These are phyloP conservation scores for Cactoblastis cactorum DNA, from an alignment of 2,888 invertebrate genomes.

Conservation along the genomic window DNA sequence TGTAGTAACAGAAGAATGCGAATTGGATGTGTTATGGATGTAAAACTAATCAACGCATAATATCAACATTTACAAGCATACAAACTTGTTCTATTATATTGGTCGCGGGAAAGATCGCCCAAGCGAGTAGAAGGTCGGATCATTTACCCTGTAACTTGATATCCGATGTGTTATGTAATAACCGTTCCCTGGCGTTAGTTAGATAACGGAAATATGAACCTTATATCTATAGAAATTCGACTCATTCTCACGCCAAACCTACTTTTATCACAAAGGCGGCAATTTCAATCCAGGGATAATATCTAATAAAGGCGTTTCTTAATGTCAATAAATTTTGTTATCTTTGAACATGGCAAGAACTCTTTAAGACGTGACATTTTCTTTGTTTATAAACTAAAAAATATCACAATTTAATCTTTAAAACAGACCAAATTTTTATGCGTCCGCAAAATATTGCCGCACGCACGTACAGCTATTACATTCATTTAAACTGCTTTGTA, in stretches of 20 bases:
- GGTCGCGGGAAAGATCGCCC: constrained; percentile 51
- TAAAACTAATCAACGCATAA: constrained; percentile 13
- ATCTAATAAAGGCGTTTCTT: constrained; percentile 52
- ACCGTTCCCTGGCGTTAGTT: constrained; percentile 45
- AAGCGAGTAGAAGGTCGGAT: constrained; percentile 66
- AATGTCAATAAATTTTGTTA: constrained; percentile 37
- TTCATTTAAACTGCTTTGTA: not conserved
- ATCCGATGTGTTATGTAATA: constrained; percentile 63
- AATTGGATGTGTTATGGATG: not conserved
- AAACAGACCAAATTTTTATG: not conserved
- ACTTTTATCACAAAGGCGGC: constrained; percentile 23
- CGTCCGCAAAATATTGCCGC: not conserved
- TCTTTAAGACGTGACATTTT: not conserved
- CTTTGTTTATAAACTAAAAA: not conserved
- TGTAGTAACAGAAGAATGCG: too few relatives aligned
- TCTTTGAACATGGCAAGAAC: constrained; percentile 6
- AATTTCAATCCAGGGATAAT: constrained; percentile 40
- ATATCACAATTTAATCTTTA: not conserved
- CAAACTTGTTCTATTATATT: constrained; percentile 23
- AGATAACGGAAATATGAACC: constrained; percentile 41
- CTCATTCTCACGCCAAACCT: constrained; percentile 29
- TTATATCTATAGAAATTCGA: constrained; percentile 30
- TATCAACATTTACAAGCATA: constrained; percentile 29
- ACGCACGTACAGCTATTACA: not conserved
- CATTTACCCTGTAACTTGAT: constrained; percentile 64